Evolutionary conservation across 2,888 invertebrate species (phyloP).

Genomic region (Calephelis perditalis): DNA sequence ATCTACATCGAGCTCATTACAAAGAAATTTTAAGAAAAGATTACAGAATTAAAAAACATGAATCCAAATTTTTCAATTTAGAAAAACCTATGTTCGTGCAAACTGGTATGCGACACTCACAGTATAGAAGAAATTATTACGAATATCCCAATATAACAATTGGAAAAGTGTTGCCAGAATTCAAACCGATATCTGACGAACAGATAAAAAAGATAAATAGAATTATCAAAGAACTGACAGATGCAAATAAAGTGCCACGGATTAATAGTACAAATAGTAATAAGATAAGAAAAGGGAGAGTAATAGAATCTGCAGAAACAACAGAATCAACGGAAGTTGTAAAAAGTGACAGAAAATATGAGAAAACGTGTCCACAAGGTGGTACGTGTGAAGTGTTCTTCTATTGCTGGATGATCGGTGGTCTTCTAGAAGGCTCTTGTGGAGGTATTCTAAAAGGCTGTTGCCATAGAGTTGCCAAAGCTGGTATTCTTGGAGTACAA

Average conservation of each 20-base stretch:
- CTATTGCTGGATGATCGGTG: conserved; percentile 94
- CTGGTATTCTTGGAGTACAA: conserved; percentile 80
- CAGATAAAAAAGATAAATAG: conserved; percentile 59
- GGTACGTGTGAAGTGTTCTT: conserved; percentile 94
- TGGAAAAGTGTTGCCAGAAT: conserved; percentile 48
- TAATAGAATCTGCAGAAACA: conserved; percentile 36
- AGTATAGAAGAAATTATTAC: conserved; percentile 43
- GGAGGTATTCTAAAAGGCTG: conserved; percentile 90
- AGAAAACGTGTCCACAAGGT: conserved; percentile 82
- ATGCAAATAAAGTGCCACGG: conserved; percentile 32
- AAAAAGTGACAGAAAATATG: conserved; percentile 51
- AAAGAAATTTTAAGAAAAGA: conserved; percentile 36
- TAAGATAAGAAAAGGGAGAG: conserved; percentile 42
- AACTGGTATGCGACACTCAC: conserved; percentile 34
- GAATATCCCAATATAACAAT: conserved; percentile 48
- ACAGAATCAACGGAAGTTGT: conserved; percentile 28
- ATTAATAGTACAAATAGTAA: conserved; percentile 34
- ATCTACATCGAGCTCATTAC: conserved; percentile 64
- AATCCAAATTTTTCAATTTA: conserved; percentile 30
- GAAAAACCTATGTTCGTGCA: conserved; percentile 69
- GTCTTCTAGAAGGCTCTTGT: conserved; percentile 90
- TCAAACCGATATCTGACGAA: conserved; percentile 66
- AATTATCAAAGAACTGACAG: conserved; percentile 51
- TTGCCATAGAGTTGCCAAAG: conserved; percentile 88
- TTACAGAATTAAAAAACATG: conserved; percentile 39